Percentiles rank a stretch among this genome's conserved stretches.
These are phyloP conservation scores for Microplitis mediator DNA, from an alignment of 1,140 invertebrate species.

Conservation along the genomic window DNA sequence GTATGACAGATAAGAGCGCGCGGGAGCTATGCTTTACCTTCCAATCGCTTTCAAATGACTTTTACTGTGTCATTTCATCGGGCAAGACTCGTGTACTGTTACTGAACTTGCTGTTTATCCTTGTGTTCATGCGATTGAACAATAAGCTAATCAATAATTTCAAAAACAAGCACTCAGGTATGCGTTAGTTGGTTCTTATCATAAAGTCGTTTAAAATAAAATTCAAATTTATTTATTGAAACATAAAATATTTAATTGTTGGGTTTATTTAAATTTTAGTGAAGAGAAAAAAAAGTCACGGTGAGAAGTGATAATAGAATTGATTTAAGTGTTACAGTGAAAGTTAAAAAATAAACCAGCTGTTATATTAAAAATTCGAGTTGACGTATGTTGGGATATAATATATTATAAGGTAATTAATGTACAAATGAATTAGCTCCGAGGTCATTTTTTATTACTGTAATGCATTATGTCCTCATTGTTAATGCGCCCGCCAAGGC, in stretches of 20 bases:
- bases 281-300: too few species aligned
- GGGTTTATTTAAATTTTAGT: too few species aligned
- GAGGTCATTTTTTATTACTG: not conserved
- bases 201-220: too few species aligned
- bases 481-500: not conserved
- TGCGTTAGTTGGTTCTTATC: too few species aligned
- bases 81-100: not conserved
- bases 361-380: too few species aligned
- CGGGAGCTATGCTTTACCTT: not conserved
- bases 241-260: too few species aligned
- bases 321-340: too few species aligned
- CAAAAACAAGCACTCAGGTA: not conserved
- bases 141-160: not conserved
- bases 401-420: not conserved
- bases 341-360: too few species aligned
- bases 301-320: too few species aligned
- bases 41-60: constrained; percentile 16
- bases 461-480: not conserved
- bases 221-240: too few species aligned
- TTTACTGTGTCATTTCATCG: not conserved
- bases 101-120: not conserved
- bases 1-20: not conserved
- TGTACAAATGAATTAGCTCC: not conserved
- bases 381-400: not conserved
- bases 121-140: not conserved